A percentile compares a stretch with the other conserved stretches of the same genome.
These are phyloP conservation scores for Pyrochroa serraticornis DNA, from an alignment of 2,888 invertebrate species.

Conservation along the genomic window DNA sequence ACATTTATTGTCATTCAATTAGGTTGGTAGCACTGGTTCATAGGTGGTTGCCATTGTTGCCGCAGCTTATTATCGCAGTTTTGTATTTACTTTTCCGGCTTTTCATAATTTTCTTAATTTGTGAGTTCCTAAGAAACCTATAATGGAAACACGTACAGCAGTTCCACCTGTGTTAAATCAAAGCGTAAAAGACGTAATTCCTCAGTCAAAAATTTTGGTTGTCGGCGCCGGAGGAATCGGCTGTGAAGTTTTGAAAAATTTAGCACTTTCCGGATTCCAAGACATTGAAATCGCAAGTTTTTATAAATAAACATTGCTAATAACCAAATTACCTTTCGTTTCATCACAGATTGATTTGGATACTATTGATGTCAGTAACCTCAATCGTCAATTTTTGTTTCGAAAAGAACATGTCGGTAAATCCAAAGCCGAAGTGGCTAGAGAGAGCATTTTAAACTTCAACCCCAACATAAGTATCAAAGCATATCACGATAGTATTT, in stretches of 20 bases:
- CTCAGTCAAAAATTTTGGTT: conserved; percentile 77
- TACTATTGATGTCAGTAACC: conserved; percentile 98
- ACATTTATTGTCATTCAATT: no score
- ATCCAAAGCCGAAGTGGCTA: conserved; percentile 92
- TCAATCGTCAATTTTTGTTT: conserved; percentile 99
- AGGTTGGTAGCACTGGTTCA: no score
- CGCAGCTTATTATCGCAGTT: no score
- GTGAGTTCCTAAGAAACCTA: no score
- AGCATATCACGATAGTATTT: conserved; percentile 93
- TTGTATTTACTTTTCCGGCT: no score
- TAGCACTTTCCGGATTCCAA: conserved; percentile 91
- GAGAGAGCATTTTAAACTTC: conserved; percentile 84
- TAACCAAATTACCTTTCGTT: conserved; percentile 23
- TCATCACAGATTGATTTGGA: conserved; percentile 94
- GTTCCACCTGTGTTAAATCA: no score
- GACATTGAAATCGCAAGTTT: conserved; percentile 90
- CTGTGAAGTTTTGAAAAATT: conserved; percentile 96
- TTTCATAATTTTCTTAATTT: no score
- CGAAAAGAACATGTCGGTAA: conserved; percentile 98
- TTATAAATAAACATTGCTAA: neutral
- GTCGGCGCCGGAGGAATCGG: conserved; percentile 99
- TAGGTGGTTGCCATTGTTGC: no score
- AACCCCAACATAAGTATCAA: conserved; percentile 88
- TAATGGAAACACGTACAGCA: no score
- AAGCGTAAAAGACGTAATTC: conserved; percentile 53